phyloP scores from a whole-genome alignment of 2,888 invertebrate genomes.

The Tupiocoris notatus region DNA sequence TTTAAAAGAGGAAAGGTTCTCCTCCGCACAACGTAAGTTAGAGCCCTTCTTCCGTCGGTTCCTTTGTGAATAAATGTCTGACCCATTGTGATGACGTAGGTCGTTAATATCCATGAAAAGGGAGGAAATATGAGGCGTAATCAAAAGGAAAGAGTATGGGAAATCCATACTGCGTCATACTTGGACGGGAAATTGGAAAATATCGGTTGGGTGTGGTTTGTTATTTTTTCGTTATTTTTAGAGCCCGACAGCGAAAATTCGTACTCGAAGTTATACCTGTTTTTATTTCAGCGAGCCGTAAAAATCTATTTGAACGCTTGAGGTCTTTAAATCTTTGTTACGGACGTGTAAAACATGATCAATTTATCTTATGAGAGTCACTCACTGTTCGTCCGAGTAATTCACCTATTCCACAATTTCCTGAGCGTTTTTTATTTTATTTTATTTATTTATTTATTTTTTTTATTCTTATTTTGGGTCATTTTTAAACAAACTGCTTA shows the following conservation, averaged over 20 bases:
- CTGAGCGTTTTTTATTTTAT: background rate
- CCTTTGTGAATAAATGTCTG: slow-evolving; percentile 9
- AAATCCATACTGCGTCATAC: too few relatives aligned
- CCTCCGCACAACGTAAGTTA: background rate
- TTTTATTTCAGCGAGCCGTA: too few relatives aligned
- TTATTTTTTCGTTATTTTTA: too few relatives aligned
- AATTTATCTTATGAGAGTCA: too few relatives aligned
- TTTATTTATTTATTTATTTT: background rate
- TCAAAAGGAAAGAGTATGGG: background rate
- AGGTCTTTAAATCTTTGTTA: too few relatives aligned
- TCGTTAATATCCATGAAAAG: background rate
- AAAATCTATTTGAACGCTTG: too few relatives aligned
- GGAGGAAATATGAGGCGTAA: background rate
- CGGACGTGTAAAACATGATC: too few relatives aligned
- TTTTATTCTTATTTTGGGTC: background rate
- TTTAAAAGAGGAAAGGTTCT: background rate
- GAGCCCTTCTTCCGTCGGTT: background rate
- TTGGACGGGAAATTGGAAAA: too few relatives aligned
- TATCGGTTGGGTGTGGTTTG: too few relatives aligned
- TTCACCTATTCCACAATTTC: background rate
- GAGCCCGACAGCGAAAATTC: too few relatives aligned
- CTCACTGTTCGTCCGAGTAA: too few relatives aligned
- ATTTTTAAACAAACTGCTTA: background rate
- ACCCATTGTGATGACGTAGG: background rate
- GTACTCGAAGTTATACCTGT: too few relatives aligned